These are phyloP conservation scores for Drosophila borborema DNA, from an alignment of 2,888 invertebrate genomes.

Conservation along the genomic window DNA sequence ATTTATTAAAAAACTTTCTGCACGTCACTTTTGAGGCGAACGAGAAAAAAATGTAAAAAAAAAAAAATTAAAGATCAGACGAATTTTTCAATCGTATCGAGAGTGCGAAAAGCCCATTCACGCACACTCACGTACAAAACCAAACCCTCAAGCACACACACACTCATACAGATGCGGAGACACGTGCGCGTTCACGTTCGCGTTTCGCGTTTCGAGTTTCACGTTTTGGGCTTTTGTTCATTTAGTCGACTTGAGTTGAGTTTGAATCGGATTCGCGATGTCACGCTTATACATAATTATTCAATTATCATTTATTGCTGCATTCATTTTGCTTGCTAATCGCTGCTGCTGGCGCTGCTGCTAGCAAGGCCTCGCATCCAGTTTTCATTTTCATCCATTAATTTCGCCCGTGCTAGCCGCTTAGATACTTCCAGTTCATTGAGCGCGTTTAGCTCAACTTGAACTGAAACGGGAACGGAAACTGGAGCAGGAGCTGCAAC, in stretches of 20 bases:
- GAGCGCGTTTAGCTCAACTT: constrained; percentile 40
- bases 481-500: constrained; percentile 12
- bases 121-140: background rate
- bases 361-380: constrained; percentile 9
- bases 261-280: constrained; percentile 31
- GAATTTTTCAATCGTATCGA: constrained; percentile 16
- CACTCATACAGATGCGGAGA: constrained; percentile 7
- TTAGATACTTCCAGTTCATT: constrained; percentile 70
- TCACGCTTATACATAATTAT: constrained; percentile 32
- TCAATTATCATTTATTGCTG: constrained; percentile 34
- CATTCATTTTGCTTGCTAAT: constrained; percentile 35
- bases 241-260: constrained; percentile 36
- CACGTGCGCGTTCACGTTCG: constrained; percentile 46
- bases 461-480: constrained; percentile 16
- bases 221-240: constrained; percentile 29
- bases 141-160: constrained; percentile 9
- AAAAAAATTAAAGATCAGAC: constrained; percentile 16
- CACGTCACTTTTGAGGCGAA: constrained; percentile 40
- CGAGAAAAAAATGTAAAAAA: constrained; percentile 41
- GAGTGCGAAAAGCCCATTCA: constrained; percentile 16
- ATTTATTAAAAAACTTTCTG: constrained; percentile 16
- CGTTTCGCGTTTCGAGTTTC: constrained; percentile 47
- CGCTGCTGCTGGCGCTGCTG: constrained; percentile 13
- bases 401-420: constrained; percentile 21
- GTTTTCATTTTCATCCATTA: constrained; percentile 17